phyloP scores from a whole-genome alignment of 1,140 invertebrate species.

The Drosophila hydei region DNA sequence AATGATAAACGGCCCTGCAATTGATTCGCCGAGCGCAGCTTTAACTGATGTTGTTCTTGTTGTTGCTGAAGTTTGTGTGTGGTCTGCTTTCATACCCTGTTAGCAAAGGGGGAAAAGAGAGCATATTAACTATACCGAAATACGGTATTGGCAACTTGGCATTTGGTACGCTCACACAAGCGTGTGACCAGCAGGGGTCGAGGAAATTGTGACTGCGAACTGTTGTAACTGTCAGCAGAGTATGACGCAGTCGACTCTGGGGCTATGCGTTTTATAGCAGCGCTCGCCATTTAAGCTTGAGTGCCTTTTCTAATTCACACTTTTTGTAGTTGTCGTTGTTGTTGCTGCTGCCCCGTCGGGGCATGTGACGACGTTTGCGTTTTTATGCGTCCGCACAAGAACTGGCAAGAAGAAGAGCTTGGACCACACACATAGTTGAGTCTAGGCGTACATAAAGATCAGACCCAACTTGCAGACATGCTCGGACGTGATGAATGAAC shows the following conservation, averaged over 20 bases:
- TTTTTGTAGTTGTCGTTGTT: constrained; percentile 52
- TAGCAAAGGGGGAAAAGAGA: not conserved
- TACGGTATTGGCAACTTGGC: no score
- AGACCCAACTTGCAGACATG: constrained; percentile 34
- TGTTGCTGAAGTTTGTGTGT: constrained; percentile 37
- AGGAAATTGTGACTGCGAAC: no score
- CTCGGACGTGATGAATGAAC: constrained; percentile 77
- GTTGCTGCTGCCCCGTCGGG: constrained; percentile 5
- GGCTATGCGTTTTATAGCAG: constrained; percentile 48
- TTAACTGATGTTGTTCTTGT: constrained; percentile 14
- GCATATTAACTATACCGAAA: not conserved
- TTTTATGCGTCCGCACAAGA: constrained; percentile 39
- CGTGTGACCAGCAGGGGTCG: no score
- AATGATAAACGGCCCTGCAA: constrained; percentile 54
- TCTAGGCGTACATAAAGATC: constrained; percentile 25
- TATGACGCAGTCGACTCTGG: constrained; percentile 1
- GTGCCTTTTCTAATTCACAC: constrained; percentile 81
- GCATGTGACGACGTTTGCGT: constrained; percentile 51
- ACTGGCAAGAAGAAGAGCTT: constrained; percentile 10
- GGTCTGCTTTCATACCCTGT: constrained; percentile 14
- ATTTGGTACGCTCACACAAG: no score
- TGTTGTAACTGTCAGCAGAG: not conserved
- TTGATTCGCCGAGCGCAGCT: constrained; percentile 46
- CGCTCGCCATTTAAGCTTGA: constrained; percentile 72
- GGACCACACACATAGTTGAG: constrained; percentile 63